Base-by-base conservation (phyloP, 2,888 invertebrate species). In the Cabera pusaria region DNA sequence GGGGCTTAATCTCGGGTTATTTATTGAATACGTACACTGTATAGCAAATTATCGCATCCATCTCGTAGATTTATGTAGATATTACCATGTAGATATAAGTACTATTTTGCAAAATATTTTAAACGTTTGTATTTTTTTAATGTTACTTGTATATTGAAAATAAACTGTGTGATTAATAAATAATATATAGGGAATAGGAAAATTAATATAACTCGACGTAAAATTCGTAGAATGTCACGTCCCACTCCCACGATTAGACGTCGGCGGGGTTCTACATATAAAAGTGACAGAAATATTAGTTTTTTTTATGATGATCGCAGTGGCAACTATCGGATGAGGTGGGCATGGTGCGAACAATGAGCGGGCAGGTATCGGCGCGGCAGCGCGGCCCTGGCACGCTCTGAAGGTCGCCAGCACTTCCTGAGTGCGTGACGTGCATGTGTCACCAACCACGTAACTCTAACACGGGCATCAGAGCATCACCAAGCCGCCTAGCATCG, bases 341-440 rank as follows among this genome's bases (percentile, higher is more conserved):
- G 29, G 45, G 44, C 32, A 44, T 40, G 43, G 52, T 58, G 53
- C 67, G 65, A 74, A 82, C 83, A 83, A 82, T 82, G 70, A 64
- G 59, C 54, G 70, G 64, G 59, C 54, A 54, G 64, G 50, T 64
- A 59, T 59, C 59, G 56, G 59, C 71, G 64, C 69, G 64, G 63
- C 62, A 59, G n/a, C n/a, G 72, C 55, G 86, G 72, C 85, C 86
- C 66, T 83, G 86, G 76, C 67, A 75, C 70, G 79, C 72, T 67
- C 44, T 66, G 86, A 86, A 87, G 87, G 87, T 65, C 85, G 75
- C 52, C 56, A 49, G 54, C 71, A 78, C 82, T 87, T 87, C 88
- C 87, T 86, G 86, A 77, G 82, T 79, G 78, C 88, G 87, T 87
- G 88, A 81, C 72, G 65, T 55, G 87, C 82, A 86, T 87, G 72